Evolutionary conservation across 2,797 vertebrate genomes (phyloP).

Genomic region (Centroberyx gerrardi): DNA sequence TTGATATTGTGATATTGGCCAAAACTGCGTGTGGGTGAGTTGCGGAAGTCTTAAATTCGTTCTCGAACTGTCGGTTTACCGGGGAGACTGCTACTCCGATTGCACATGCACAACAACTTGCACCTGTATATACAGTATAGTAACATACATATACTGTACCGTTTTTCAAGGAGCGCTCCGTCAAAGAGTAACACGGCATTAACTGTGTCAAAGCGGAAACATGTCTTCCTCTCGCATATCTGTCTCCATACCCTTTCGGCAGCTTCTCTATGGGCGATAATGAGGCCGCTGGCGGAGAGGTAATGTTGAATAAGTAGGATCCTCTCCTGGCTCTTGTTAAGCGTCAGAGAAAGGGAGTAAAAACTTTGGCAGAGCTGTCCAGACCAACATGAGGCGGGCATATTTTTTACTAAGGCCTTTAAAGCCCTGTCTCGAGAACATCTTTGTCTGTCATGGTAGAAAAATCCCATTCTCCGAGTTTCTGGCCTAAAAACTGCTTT

Average conservation of each 20-base stretch:
- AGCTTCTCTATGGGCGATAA: conserved; percentile 55
- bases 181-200: conserved; percentile 8
- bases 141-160: not conserved
- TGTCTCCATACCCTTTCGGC: conserved; percentile 30
- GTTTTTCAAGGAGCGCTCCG: conserved; percentile 1
- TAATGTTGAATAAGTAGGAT: conserved; percentile 68
- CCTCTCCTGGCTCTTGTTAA: conserved; percentile 68
- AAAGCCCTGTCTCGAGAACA: conserved; percentile 62
- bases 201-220: conserved; percentile 37
- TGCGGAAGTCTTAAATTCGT: not conserved
- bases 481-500: conserved; percentile 43
- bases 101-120: not conserved
- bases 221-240: conserved; percentile 23
- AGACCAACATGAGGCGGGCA: conserved; percentile 38
- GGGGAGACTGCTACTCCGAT: conserved; percentile 9
- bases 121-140: not conserved
- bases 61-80: not conserved
- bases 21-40: not conserved
- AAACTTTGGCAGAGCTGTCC: conserved; percentile 64
- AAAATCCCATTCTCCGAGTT: conserved; percentile 20
- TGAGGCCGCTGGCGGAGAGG: conserved; percentile 52
- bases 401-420: conserved; percentile 52
- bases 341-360: conserved; percentile 65
- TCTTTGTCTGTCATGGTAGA: conserved; percentile 65
- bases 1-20: conserved; percentile 10